These are phyloP conservation scores for Lagorchestes hirsutus DNA, from an alignment of 2,797 vertebrate species.

Conservation along the genomic window DNA sequence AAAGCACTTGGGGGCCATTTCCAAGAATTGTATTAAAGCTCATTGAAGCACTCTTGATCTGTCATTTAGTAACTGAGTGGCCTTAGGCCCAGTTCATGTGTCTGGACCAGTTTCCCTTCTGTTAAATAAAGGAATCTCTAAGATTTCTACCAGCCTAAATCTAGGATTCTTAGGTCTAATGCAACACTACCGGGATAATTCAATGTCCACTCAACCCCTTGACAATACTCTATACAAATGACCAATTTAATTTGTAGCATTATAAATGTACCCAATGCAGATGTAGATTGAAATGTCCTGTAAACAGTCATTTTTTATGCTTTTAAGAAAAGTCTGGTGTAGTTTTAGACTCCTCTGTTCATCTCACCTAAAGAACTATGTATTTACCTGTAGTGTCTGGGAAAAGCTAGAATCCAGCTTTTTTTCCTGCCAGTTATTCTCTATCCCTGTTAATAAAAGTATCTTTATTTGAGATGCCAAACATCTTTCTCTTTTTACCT, in stretches of 20 bases:
- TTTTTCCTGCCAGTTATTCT: slow-evolving; percentile 25
- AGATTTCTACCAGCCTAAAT: neutral
- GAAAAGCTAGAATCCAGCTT: slow-evolving; percentile 9
- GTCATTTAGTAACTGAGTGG: neutral
- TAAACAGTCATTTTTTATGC: slow-evolving; percentile 8
- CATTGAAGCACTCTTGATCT: neutral
- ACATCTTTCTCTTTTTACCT: slow-evolving; percentile 30
- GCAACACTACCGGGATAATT: neutral
- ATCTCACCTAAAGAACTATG: neutral
- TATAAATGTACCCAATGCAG: neutral
- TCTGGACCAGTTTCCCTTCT: neutral
- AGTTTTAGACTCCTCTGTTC: slow-evolving; percentile 48
- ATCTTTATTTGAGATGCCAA: slow-evolving; percentile 12
- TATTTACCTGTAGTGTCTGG: slow-evolving; percentile 12
- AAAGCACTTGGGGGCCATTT: neutral
- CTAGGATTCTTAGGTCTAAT: neutral
- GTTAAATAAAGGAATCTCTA: neutral
- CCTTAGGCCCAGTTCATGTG: neutral
- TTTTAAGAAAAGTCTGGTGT: slow-evolving; percentile 24
- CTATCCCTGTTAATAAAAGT: slow-evolving; percentile 37
- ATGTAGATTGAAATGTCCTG: slow-evolving; percentile 12
- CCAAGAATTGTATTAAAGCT: neutral
- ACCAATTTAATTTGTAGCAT: neutral
- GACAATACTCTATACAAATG: neutral
- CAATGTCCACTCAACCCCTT: neutral